Percentiles rank a stretch among this genome's conserved stretches.
These are phyloP conservation scores for Tribolium madens DNA, from an alignment of 1,140 invertebrate genomes.

Conservation along the genomic window DNA sequence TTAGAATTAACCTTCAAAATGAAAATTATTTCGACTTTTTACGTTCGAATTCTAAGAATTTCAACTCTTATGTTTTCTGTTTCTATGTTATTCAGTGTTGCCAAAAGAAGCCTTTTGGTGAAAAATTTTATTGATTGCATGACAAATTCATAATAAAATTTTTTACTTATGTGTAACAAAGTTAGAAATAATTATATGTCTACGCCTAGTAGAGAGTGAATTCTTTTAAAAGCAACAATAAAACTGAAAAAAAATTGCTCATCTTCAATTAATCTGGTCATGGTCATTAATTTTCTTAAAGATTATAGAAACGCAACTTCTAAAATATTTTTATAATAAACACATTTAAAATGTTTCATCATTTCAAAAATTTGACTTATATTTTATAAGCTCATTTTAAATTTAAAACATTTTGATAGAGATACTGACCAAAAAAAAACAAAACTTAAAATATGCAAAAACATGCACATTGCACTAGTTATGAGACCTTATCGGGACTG, in stretches of 20 bases:
- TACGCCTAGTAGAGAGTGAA: neutral
- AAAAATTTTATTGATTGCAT: too few relatives aligned
- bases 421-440: neutral
- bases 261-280: neutral
- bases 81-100: too few relatives aligned
- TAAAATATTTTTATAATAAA: neutral
- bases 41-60: too few relatives aligned
- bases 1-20: too few relatives aligned
- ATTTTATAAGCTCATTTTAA: neutral
- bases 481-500: neutral
- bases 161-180: too few relatives aligned
- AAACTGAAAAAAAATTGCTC: neutral
- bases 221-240: neutral
- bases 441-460: neutral
- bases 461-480: neutral
- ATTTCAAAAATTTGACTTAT: neutral
- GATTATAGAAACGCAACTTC: neutral
- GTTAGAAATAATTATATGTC: too few relatives aligned
- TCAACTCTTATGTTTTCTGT: too few relatives aligned
- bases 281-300: neutral
- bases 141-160: too few relatives aligned
- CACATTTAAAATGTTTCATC: neutral
- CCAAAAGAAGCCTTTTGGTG: too few relatives aligned
- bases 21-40: too few relatives aligned
- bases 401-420: neutral